These are phyloP conservation scores for Spea multiplicata DNA, from an alignment of 2,113 vertebrate genomes.

Conservation along the genomic window DNA sequence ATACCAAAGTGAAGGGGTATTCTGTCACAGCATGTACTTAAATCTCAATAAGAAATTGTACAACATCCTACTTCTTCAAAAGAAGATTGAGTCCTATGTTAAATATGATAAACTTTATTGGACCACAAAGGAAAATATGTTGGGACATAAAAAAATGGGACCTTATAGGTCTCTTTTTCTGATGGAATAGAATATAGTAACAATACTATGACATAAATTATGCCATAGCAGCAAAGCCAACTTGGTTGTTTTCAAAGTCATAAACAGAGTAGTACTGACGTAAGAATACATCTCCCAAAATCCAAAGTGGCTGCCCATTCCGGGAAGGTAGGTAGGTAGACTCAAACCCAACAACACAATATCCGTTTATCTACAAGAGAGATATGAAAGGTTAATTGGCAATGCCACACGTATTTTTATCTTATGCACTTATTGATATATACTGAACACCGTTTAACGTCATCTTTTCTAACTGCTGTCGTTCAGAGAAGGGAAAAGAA, in stretches of 20 bases:
- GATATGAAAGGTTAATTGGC: background rate
- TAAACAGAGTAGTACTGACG: conserved; percentile 61
- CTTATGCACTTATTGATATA: background rate
- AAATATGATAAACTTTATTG: too few relatives aligned
- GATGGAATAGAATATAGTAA: too few relatives aligned
- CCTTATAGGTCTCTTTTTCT: too few relatives aligned
- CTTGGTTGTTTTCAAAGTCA: conserved; percentile 55
- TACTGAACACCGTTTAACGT: background rate
- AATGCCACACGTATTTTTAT: background rate
- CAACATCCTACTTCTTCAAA: too few relatives aligned
- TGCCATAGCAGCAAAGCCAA: conserved; percentile 53
- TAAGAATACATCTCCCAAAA: conserved; percentile 64
- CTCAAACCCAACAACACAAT: conserved; percentile 39
- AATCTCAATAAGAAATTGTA: too few relatives aligned
- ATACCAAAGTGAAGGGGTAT: too few relatives aligned
- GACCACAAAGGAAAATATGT: too few relatives aligned
- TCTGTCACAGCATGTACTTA: too few relatives aligned
- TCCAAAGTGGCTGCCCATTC: conserved; percentile 51
- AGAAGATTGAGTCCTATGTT: too few relatives aligned
- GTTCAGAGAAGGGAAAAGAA: too few relatives aligned
- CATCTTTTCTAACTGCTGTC: too few relatives aligned
- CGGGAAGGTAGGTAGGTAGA: conserved; percentile 43
- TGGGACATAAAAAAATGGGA: too few relatives aligned
- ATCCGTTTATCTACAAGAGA: conserved; percentile 39
- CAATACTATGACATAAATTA: background rate